Base-by-base conservation (phyloP, 30 jellyfish, hydroid and myxozoan species). In the Sanderia malayensis region DNA sequence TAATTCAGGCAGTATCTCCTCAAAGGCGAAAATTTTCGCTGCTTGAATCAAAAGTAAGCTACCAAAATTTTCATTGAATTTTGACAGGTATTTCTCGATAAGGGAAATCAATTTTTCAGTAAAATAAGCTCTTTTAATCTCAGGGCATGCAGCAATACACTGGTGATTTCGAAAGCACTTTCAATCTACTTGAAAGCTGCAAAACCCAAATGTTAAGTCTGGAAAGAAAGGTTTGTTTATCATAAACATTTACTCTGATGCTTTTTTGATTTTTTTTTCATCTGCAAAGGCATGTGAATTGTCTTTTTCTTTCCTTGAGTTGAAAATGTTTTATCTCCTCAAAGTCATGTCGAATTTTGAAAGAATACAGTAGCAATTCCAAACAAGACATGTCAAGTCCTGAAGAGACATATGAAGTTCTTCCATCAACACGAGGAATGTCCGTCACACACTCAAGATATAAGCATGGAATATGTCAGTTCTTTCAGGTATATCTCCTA, bases 401-500 rank as follows among this genome's bases (percentile, higher is more conserved):
- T 7, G 73, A 77, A 27, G 89, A 77, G 17, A 77, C 89, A 27
- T 65, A 22, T 33, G 70, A 77, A 67, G 74, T 77, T 11, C 1
- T 65, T 1, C 81, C 81, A 3, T n/a, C 45, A 27, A 27, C 34
- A 6, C 31, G 70, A 13, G 19, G 6, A 6, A 30, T 30, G 0
- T 25, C 53, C 0, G 32, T 53, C 4, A 18, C 89, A 20, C 10
- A 27, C 17, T 31, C 62, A n/a, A 70, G 71, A 52, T 58, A 46
- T 15, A 22, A 21, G 37, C 80, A 66, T 24, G 89, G 89, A 0
- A 63, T 77, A 11, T 65, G 83, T 18, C 79, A 83, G 32, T 21
- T 83, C 31, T 83, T 83, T 41, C 47, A 58, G 83, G 95, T 77
- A n/a, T n/a, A n/a, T n/a, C n/a, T n/a, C n/a, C n/a, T n/a, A n/a